phyloP scores from a whole-genome alignment of 2,797 vertebrate species.

The Perdix hodgsoniae region DNA sequence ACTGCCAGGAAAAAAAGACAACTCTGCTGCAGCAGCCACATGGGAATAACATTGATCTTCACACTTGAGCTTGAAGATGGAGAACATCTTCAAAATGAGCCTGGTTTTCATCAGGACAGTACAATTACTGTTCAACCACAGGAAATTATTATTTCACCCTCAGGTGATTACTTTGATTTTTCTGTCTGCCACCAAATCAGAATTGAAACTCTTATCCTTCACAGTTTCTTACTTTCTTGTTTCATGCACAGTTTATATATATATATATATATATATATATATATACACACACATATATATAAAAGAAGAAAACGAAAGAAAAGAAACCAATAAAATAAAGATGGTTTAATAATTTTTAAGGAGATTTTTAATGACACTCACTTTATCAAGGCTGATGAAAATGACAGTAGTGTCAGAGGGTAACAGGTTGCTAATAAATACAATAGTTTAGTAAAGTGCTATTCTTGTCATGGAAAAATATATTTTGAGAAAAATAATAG shows the following conservation, averaged over 20 bases:
- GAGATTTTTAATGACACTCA: conserved; percentile 76
- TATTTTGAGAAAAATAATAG: conserved; percentile 80
- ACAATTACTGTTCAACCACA: rapidly evolving
- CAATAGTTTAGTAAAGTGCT: conserved; percentile 80
- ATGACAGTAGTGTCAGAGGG: conserved; percentile 76
- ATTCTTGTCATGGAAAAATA: conserved; percentile 77
- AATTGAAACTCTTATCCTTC: background rate
- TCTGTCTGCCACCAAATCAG: background rate
- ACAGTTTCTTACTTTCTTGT: background rate
- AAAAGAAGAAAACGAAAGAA: background rate
- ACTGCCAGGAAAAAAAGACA: background rate
- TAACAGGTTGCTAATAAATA: conserved; percentile 85
- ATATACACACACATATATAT: background rate
- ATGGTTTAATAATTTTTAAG: conserved; percentile 78
- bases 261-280: too few relatives aligned
- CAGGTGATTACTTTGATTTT: background rate
- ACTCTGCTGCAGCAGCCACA: background rate
- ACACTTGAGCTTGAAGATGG: background rate
- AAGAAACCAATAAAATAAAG: conserved; percentile 44
- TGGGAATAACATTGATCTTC: background rate
- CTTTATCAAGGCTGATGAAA: conserved; percentile 78
- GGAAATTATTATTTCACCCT: background rate
- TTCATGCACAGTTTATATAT: background rate
- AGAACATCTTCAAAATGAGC: background rate
- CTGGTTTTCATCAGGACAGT: background rate